Evolutionary conservation across 2,888 invertebrate species (phyloP).

Genomic region (Apeira syringaria): DNA sequence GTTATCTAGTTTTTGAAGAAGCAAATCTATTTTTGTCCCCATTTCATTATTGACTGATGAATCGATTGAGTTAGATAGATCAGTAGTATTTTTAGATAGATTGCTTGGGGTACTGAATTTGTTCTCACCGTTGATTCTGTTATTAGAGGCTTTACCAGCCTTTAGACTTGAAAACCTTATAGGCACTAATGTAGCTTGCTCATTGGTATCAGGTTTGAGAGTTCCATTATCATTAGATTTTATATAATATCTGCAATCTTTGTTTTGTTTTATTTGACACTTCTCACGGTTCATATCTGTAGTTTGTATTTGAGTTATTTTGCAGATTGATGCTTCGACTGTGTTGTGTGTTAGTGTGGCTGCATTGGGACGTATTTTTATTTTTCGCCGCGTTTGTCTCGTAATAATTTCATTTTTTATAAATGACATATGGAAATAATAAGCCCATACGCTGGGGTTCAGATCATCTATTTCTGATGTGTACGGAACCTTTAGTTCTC

Average conservation of each 20-base stretch:
- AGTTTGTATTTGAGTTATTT: not conserved
- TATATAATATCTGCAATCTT: too few relatives aligned
- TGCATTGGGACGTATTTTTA: not conserved
- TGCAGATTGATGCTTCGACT: not conserved
- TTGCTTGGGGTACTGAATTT: too few relatives aligned
- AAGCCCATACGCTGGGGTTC: constrained; percentile 30
- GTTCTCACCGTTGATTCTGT: too few relatives aligned
- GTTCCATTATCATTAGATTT: not conserved
- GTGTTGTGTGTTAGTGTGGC: not conserved
- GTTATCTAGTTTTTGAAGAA: constrained; percentile 1
- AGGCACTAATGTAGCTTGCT: not conserved
- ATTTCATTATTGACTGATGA: not conserved
- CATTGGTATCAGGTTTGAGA: too few relatives aligned
- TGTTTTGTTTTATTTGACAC: too few relatives aligned
- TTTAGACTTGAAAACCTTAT: not conserved
- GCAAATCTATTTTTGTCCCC: constrained; percentile 19
- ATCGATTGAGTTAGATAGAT: not conserved
- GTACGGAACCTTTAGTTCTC: constrained; percentile 32
- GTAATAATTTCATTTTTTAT: constrained; percentile 22
- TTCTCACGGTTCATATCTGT: too few relatives aligned
- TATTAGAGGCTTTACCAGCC: not conserved
- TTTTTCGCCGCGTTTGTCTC: not conserved
- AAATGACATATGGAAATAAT: constrained; percentile 34
- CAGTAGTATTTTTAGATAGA: not conserved
- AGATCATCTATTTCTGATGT: constrained; percentile 7